These are phyloP conservation scores for Crotalus helleri DNA, from an alignment of 2,113 vertebrate genomes.

Conservation along the genomic window DNA sequence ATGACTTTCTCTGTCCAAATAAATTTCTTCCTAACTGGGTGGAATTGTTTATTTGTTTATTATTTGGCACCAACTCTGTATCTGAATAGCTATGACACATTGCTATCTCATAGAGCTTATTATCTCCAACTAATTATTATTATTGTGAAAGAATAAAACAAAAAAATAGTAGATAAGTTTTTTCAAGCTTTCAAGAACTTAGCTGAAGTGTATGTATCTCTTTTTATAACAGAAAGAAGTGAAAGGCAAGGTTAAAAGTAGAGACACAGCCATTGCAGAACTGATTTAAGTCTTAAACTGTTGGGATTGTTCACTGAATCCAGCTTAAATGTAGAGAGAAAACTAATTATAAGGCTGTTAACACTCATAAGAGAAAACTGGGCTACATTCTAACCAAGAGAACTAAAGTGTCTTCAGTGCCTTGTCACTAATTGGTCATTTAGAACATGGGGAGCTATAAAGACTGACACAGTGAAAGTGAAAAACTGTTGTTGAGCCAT, in stretches of 20 bases:
- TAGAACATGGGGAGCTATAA: slow-evolving; percentile 41
- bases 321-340: slow-evolving; percentile 52
- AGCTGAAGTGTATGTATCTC: neutral
- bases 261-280: slow-evolving; percentile 7
- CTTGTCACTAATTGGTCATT: slow-evolving; percentile 62
- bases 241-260: slow-evolving; percentile 25
- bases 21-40: neutral
- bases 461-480: slow-evolving; percentile 56
- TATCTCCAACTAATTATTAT: rapidly evolving
- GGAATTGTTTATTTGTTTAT: neutral
- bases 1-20: neutral
- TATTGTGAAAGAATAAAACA: neutral
- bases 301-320: slow-evolving; percentile 45
- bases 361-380: slow-evolving; percentile 48
- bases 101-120: neutral
- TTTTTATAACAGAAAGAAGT: neutral
- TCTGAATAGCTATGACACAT: neutral
- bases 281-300: slow-evolving; percentile 28
- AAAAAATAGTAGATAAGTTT: neutral
- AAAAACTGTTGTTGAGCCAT: slow-evolving; percentile 56
- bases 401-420: slow-evolving; percentile 38
- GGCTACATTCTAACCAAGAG: slow-evolving; percentile 40
- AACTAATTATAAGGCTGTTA: slow-evolving; percentile 64
- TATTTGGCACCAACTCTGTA: neutral
- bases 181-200: slow-evolving; percentile 17